Conservation (phyloP, 2,113 vertebrate genomes). For the Actenoides lindsayi region DNA sequence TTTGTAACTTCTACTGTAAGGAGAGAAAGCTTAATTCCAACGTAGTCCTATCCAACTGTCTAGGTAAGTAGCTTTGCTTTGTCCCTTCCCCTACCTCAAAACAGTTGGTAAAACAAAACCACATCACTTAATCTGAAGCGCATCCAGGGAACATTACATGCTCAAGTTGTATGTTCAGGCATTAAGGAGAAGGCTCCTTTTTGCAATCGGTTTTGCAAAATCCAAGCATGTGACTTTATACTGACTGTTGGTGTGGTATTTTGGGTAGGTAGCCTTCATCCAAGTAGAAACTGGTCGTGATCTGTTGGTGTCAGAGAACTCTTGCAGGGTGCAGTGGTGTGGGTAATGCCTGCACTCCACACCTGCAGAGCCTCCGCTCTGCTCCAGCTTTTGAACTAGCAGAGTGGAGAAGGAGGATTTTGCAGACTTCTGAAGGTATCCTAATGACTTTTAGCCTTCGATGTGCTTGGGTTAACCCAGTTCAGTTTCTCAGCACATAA, state of each 20-base stretch:
- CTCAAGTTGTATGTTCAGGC: not conserved
- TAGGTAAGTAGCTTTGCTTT: not conserved
- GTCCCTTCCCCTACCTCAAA: not conserved
- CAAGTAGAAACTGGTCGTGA: not conserved
- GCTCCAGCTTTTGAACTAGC: not conserved
- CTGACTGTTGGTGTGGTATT: not conserved
- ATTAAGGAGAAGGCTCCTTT: not conserved
- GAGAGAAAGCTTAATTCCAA: not conserved
- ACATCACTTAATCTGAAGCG: not conserved
- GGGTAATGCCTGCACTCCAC: not conserved
- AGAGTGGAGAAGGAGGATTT: not conserved
- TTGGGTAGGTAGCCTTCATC: not conserved
- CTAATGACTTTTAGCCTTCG: slow-evolving; percentile 6
- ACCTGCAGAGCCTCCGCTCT: not conserved
- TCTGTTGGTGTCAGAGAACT: not conserved
- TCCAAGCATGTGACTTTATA: not conserved
- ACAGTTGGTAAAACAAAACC: not conserved
- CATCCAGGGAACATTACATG: not conserved
- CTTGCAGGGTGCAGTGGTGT: not conserved
- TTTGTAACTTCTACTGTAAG: slow-evolving; percentile 7
- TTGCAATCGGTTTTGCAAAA: not conserved
- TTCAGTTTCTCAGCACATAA: not conserved
- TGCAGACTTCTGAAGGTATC: slow-evolving; percentile 12
- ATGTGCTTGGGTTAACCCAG: not conserved
- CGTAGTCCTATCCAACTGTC: not conserved